Conservation (phyloP, 1,140 invertebrate genomes). For the Stegodyphus mimosarum region DNA sequence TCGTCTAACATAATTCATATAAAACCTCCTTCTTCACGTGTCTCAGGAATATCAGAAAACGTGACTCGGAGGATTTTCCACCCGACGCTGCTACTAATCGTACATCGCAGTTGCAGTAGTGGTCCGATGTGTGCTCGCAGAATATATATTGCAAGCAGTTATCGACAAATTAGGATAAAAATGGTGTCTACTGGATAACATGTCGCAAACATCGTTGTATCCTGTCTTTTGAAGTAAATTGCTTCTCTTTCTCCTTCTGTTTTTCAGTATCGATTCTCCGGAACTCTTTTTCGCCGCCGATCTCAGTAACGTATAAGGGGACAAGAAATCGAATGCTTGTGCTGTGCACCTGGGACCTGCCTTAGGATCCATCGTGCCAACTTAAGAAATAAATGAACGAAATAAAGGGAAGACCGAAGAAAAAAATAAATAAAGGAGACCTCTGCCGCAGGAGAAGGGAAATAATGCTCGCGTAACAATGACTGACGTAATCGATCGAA, state of each 20-base stretch:
- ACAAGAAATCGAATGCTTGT: constrained; percentile 40
- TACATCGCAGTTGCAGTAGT: too few relatives aligned
- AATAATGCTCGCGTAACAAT: constrained; percentile 47
- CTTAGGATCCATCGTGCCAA: too few relatives aligned
- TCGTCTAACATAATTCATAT: too few relatives aligned
- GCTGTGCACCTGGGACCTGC: constrained; percentile 5
- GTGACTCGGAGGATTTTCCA: too few relatives aligned
- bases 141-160: too few relatives aligned
- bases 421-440: constrained; percentile 17
- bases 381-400: too few relatives aligned
- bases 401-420: neutral
- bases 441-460: constrained; percentile 9
- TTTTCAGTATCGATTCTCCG: neutral
- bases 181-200: constrained; percentile 6
- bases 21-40: too few relatives aligned
- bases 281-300: neutral
- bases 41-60: too few relatives aligned
- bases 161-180: too few relatives aligned
- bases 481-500: constrained; percentile 35
- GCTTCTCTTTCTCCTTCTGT: neutral
- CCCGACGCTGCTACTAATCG: too few relatives aligned
- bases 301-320: neutral
- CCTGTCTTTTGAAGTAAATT: neutral
- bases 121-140: too few relatives aligned
- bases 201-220: constrained; percentile 3